Evolutionary conservation across 2,113 vertebrate genomes (phyloP), one percentile per base, ranked within the genome.

Genomic region (Apodemus sylvaticus): DNA sequence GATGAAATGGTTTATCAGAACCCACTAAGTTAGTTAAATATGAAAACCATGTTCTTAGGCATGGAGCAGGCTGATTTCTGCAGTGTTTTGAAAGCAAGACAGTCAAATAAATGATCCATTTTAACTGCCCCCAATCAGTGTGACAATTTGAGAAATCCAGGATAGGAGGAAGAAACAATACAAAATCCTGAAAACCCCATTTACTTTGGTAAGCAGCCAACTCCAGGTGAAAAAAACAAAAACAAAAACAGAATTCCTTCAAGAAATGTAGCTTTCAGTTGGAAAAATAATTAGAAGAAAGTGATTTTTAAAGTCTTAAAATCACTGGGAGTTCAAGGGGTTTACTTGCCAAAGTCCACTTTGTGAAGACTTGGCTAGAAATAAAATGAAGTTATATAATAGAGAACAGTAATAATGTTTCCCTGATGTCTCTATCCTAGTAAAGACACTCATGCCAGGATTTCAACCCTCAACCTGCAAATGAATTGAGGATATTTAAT

Each of bases 1-100:
- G 26, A 90, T 83, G 42, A 97, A 89, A 93, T 42, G 31, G 92
- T 93, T 92, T 82, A 76, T 93, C 79, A 82, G 48, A 82, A 90
- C 74, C 53, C 20, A 10, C 95, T 93, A 87, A 89, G 95, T 64
- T 95, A 82, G 86, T 95, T 95, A 89, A 93, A 85, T 96, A 58
- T 81, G 36, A 68, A 87, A 97, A 90, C 19, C 26, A 8, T 90
- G 58, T 24, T 66, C 77, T 34, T 70, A 26, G 22, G 29, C 53
- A 70, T 20, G 68, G 14, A 83, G 34, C 62, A 60, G 79, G 31
- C 87, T 31, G n/a, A 45, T 87, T 96, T 95, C 51, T 91, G 0
- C 74, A 94, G 76, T 24, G 87, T 79, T 88, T 81, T 97, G 36
- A 82, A 92, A 93, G 48, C 55, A 90, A 92, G 55, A 55, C 60